Conservation (phyloP, 1,140 invertebrate species). For the Euura lappo region DNA sequence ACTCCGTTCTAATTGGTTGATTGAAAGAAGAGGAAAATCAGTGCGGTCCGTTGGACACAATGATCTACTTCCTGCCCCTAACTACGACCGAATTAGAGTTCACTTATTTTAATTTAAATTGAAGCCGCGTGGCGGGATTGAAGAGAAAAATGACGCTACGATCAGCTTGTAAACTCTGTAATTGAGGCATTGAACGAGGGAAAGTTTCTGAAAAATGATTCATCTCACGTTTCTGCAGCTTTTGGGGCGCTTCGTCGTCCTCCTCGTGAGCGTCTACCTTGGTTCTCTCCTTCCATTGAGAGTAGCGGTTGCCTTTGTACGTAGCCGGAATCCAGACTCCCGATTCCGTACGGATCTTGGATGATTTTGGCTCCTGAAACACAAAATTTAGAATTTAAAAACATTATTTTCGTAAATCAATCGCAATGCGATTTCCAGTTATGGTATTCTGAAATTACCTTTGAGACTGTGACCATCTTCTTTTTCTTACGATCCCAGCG, state of each 20-base stretch:
- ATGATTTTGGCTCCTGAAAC: conserved; percentile 65
- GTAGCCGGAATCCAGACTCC: conserved; percentile 92
- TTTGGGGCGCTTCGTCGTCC: conserved; percentile 65
- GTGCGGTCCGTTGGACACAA: conserved; percentile 32
- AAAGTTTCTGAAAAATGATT: neutral
- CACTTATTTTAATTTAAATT: conserved; percentile 41
- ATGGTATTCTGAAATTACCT: conserved; percentile 51
- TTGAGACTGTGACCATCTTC: conserved; percentile 82
- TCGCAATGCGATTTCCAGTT: neutral
- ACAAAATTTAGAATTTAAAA: conserved; percentile 22
- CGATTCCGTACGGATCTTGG: conserved; percentile 93
- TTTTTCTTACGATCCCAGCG: conserved; percentile 93
- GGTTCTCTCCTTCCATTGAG: conserved; percentile 84
- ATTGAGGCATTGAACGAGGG: neutral
- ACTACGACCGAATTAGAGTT: conserved; percentile 35
- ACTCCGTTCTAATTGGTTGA: neutral
- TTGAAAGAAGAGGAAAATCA: neutral
- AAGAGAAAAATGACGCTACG: conserved; percentile 29
- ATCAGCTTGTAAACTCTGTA: neutral
- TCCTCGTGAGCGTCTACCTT: conserved; percentile 70
- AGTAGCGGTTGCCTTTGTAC: conserved; percentile 90
- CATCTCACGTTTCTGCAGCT: conserved; percentile 43
- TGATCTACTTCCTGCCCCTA: conserved; percentile 48
- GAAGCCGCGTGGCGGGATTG: conserved; percentile 31
- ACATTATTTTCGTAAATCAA: neutral